Conservation (phyloP, 2,113 vertebrate species). For the Ictalurus punctatus region DNA sequence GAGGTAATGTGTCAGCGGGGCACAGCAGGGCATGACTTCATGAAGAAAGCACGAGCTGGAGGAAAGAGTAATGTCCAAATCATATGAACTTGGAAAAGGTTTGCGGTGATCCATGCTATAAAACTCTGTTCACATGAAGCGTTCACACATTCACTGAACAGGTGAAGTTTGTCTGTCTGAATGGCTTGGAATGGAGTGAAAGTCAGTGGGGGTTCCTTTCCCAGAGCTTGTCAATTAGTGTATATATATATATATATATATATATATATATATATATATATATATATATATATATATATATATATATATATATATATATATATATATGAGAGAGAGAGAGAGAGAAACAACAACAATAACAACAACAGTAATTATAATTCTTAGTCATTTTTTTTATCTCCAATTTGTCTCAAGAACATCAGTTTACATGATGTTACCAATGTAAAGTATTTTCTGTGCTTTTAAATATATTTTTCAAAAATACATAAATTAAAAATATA, state of each 20-base stretch:
- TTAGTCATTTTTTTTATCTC: too few species aligned
- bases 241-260: too few species aligned
- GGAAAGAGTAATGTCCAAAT: not conserved
- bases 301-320: too few species aligned
- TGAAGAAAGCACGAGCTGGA: constrained; percentile 41
- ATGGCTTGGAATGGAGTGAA: not conserved
- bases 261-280: too few species aligned
- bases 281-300: too few species aligned
- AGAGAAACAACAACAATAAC: too few species aligned
- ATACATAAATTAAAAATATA: too few species aligned
- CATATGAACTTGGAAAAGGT: not conserved
- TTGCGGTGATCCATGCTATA: not conserved
- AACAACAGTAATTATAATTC: too few species aligned
- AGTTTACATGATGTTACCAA: too few species aligned
- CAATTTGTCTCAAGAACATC: not conserved
- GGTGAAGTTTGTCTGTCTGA: constrained; percentile 9
- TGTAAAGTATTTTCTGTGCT: too few species aligned
- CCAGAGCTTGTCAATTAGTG: not conserved
- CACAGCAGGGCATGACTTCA: constrained; percentile 41
- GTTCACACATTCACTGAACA: not conserved
- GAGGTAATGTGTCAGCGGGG: constrained; percentile 12
- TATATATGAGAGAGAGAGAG: too few species aligned
- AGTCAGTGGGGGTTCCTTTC: not conserved
- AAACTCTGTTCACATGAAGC: not conserved
- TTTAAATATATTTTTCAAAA: too few species aligned